Conservation (phyloP, 2,888 invertebrate genomes). For the Resseliella maxima region DNA sequence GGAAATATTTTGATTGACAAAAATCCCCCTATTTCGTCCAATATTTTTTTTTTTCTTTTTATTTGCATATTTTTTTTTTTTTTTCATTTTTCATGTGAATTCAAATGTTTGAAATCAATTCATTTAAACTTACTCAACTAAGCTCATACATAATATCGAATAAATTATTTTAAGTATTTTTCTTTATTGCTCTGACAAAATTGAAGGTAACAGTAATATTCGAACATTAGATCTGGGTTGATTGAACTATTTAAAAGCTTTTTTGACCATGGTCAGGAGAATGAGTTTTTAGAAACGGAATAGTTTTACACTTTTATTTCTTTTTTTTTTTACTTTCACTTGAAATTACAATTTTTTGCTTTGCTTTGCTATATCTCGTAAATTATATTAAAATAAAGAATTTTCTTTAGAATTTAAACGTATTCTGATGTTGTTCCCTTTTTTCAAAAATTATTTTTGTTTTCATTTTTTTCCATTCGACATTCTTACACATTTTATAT, state of each 20-base stretch:
- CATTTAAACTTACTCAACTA: constrained; percentile 29
- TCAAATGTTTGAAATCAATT: neutral
- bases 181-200: constrained; percentile 43
- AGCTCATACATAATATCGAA: constrained; percentile 35
- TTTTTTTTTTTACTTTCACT: neutral
- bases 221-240: neutral
- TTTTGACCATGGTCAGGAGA: constrained; percentile 11
- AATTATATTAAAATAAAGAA: no score
- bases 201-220: constrained; percentile 6
- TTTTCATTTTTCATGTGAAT: neutral
- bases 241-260: constrained; percentile 30
- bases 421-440: neutral
- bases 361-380: no score
- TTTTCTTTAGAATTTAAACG: neutral
- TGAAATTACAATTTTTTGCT: neutral
- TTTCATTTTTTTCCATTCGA: neutral
- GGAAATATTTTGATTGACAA: neutral
- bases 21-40: neutral
- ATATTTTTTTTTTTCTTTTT: neutral
- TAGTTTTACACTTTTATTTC: no score
- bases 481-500: no score
- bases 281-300: neutral
- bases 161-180: neutral
- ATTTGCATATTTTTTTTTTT: neutral
- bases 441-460: neutral